Evolutionary conservation across 2,888 invertebrate genomes (phyloP).

Genomic region (Zygothrica quintamaculata): DNA sequence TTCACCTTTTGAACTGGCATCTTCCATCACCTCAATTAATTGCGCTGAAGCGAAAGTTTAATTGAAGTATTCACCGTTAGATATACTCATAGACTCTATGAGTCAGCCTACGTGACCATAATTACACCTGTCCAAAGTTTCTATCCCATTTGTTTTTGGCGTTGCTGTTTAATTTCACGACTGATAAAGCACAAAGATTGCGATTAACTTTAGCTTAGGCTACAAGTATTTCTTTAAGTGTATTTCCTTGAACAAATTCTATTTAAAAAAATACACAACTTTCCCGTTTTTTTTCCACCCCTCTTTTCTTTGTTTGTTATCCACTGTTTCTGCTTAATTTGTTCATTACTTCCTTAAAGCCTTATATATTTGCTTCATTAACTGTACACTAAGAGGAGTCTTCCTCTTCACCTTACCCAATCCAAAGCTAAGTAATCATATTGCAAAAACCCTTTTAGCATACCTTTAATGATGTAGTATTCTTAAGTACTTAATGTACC

Average conservation of each 20-base stretch:
- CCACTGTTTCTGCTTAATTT: too few species aligned
- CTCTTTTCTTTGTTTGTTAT: too few species aligned
- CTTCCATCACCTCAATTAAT: slow-evolving; percentile 57
- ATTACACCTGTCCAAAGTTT: slow-evolving; percentile 73
- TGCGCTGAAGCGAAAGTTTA: slow-evolving; percentile 72
- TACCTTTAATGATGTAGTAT: slow-evolving; percentile 2
- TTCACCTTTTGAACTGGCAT: not conserved
- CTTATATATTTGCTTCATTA: not conserved
- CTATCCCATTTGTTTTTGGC: slow-evolving; percentile 45
- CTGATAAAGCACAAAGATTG: slow-evolving; percentile 72
- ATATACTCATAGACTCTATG: slow-evolving; percentile 27
- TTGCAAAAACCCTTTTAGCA: not conserved
- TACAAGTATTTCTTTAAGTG: slow-evolving; percentile 27
- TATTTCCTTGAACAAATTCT: too few species aligned
- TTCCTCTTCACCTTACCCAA: too few species aligned
- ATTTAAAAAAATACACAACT: too few species aligned
- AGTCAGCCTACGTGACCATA: slow-evolving; percentile 46
- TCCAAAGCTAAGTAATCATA: not conserved
- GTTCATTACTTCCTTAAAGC: not conserved
- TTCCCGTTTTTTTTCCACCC: too few species aligned
- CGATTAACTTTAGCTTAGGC: slow-evolving; percentile 13
- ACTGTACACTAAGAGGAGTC: too few species aligned
- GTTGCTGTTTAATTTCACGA: slow-evolving; percentile 70
- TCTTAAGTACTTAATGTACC: slow-evolving; percentile 5
- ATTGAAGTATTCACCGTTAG: slow-evolving; percentile 60